Base-by-base conservation (phyloP, 2,888 invertebrate species). In the Agonopterix arenella region DNA sequence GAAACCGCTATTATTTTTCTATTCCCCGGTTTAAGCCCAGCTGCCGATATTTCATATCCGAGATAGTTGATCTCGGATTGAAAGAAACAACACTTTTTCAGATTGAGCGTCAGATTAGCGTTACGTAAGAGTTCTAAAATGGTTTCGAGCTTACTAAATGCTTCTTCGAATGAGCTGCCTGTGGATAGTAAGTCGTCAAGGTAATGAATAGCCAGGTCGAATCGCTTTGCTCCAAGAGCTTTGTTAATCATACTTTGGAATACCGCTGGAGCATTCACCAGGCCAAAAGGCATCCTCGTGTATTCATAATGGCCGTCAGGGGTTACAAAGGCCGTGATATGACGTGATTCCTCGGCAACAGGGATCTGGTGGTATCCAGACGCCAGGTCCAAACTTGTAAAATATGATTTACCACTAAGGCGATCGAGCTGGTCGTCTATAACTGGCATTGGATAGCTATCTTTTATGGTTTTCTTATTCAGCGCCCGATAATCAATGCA, bases 281-380 rank as follows among this genome's bases (percentile, higher is more conserved):
- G 46, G 5, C 64, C 62, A 37, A 66, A 64, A 2, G 60, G 60
- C 47, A 55, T 54, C 44, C 55, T 53, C 1, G 47, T 37, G 43
- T 66, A 71, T 9, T 73, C 62, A 40, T 57, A 73, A 28, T 67
- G 66, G 1, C 69, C 65, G 10, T 61, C 60, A 1, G 65, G 68
- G 0, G 67, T 69, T 1, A 72, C 57, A 49, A 76, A 74, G 0
- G 70, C 63, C 0, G 72, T 75, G 28, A 63, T 62, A 44, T 66
- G 60, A 28, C 51, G 50, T 11, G 64, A 60, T 5, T 48, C 47
- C 36, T 58, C 53, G 11, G 57, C 52, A 1, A 71, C 49, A 9
- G 53, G 51, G 1, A 72, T 66, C 49, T 71, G 68, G 43, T 69
- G 63, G 53, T 68, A 68, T 0, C 66, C 65, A 38, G 65, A 64